Conservation (phyloP, 2,113 vertebrate genomes). For the Ascaphus truei region DNA sequence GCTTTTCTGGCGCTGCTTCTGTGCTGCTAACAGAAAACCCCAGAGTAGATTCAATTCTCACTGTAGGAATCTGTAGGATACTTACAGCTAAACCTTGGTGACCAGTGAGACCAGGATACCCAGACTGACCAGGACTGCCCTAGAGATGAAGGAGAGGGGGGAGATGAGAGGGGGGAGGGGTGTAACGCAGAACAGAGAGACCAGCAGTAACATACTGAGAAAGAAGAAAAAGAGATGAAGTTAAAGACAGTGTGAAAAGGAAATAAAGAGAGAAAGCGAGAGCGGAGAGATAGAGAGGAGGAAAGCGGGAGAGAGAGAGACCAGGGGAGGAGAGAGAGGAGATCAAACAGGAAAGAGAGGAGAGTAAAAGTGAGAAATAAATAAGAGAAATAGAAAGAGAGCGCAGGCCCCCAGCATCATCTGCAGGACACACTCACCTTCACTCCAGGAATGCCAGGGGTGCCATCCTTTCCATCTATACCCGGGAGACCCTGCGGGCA, state of each 20-base stretch:
- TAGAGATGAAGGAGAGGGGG: conserved; percentile 46
- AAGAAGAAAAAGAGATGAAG: too few species aligned
- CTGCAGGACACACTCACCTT: conserved; percentile 83
- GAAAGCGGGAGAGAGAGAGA: background rate
- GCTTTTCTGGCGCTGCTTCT: too few species aligned
- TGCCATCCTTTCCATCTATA: conserved; percentile 94
- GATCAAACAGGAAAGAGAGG: background rate
- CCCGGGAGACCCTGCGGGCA: conserved; percentile 83
- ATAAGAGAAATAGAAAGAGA: too few species aligned
- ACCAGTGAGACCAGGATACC: conserved; percentile 76
- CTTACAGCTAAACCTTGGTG: conserved; percentile 87
- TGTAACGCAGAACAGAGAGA: background rate
- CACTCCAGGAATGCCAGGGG: conserved; percentile 83
- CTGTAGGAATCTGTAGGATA: too few species aligned
- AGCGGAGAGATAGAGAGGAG: background rate
- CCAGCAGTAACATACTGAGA: too few species aligned
- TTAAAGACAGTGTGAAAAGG: too few species aligned
- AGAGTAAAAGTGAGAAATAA: background rate
- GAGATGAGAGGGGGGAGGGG: too few species aligned
- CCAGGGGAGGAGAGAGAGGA: background rate
- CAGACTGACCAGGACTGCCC: conserved; percentile 75
- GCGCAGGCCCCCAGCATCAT: too few species aligned
- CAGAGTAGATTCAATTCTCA: too few species aligned
- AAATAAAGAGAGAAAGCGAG: background rate
- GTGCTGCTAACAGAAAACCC: too few species aligned